Evolutionary conservation across 2,888 invertebrate species (phyloP).

Genomic region (Megamerina dolium): DNA sequence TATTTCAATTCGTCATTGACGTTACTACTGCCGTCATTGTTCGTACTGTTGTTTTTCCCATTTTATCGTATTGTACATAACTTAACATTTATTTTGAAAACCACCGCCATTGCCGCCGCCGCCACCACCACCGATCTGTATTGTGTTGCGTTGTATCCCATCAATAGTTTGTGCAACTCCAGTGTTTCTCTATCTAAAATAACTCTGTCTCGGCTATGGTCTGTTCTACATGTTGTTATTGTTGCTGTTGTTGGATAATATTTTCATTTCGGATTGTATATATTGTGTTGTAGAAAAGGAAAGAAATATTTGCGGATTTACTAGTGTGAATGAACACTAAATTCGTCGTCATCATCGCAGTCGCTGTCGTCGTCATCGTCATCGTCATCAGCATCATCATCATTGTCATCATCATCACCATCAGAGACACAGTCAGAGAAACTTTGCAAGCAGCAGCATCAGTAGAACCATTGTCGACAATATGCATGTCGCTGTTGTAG

Average conservation of each 20-base stretch:
- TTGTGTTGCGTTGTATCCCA: too few species aligned
- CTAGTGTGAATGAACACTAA: slow-evolving; percentile 29
- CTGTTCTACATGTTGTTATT: slow-evolving; percentile 10
- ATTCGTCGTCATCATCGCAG: too few species aligned
- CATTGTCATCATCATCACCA: too few species aligned
- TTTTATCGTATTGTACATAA: slow-evolving; percentile 47
- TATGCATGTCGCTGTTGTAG: slow-evolving; percentile 5
- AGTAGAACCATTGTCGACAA: too few species aligned
- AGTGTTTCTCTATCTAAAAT: slow-evolving; percentile 42
- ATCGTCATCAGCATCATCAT: too few species aligned
- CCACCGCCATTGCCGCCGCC: too few species aligned
- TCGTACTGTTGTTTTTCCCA: too few species aligned
- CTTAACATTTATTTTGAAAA: slow-evolving; percentile 51
- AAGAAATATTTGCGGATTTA: slow-evolving; percentile 24
- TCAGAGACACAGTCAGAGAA: too few species aligned
- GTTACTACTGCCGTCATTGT: too few species aligned
- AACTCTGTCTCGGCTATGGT: slow-evolving; percentile 32
- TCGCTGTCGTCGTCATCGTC: too few species aligned
- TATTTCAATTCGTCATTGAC: too few species aligned
- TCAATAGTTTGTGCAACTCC: slow-evolving; percentile 41
- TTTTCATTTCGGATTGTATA: background rate
- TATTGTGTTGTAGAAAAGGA: slow-evolving; percentile 24
- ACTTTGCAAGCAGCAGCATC: slow-evolving; percentile 5
- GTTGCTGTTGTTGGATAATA: slow-evolving; percentile 14
- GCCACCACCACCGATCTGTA: too few species aligned